Evolutionary conservation across 2,888 invertebrate species (phyloP).

Genomic region (Leucoma salicis): DNA sequence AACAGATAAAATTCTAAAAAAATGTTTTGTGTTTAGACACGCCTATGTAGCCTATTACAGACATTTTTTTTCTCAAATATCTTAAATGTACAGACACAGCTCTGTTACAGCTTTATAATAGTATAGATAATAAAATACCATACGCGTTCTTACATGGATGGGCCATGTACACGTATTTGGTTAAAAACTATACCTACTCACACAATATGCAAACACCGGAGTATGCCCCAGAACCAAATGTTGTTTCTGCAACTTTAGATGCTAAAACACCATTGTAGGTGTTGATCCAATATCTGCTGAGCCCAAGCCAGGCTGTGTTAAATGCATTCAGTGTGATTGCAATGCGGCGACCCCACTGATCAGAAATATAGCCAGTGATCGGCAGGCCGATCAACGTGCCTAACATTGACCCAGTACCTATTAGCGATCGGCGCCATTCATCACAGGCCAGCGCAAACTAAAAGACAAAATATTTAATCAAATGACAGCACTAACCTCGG

Average conservation of each 20-base stretch:
- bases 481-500: too few species aligned
- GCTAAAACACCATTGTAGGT: slow-evolving; percentile 85
- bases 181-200: slow-evolving; percentile 42
- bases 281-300: slow-evolving; percentile 80
- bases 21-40: too few species aligned
- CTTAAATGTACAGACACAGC: too few species aligned
- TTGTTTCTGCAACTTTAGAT: slow-evolving; percentile 87
- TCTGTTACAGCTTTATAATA: too few species aligned
- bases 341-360: slow-evolving; percentile 85
- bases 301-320: slow-evolving; percentile 84
- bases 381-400: slow-evolving; percentile 86
- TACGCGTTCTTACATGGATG: too few species aligned
- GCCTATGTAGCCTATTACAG: too few species aligned
- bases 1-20: too few species aligned
- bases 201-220: slow-evolving; percentile 87
- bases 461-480: background rate
- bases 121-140: too few species aligned
- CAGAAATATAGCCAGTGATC: slow-evolving; percentile 86
- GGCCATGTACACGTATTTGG: too few species aligned
- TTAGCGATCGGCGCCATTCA: slow-evolving; percentile 87
- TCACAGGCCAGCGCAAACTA: slow-evolving; percentile 85
- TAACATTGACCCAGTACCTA: slow-evolving; percentile 87
- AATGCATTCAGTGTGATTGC: slow-evolving; percentile 81
- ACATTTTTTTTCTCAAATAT: too few species aligned
- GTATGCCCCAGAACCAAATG: slow-evolving; percentile 85